Conservation (phyloP, 2,888 invertebrate genomes). For the Xestia rhomboidea region DNA sequence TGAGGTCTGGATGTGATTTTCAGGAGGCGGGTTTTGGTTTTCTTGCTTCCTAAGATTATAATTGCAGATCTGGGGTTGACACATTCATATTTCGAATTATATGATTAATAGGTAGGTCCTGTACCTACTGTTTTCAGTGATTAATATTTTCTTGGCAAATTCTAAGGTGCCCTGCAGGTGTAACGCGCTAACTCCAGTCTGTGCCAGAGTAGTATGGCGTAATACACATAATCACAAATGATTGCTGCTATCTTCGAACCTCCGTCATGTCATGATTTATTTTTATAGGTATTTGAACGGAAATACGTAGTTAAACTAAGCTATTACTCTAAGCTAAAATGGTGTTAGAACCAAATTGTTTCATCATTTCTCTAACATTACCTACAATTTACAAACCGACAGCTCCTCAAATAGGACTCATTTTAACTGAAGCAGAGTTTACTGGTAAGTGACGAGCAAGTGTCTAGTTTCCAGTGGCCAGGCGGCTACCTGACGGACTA, state of each 20-base stretch:
- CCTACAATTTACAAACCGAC: constrained; percentile 43
- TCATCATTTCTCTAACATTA: constrained; percentile 20
- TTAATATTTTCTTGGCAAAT: not conserved
- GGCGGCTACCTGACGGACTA: constrained; percentile 43
- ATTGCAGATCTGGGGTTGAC: not conserved
- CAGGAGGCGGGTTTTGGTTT: not conserved
- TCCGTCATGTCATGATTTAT: constrained; percentile 10
- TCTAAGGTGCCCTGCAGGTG: not conserved
- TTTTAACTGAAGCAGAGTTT: constrained; percentile 45
- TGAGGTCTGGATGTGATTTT: constrained; percentile 41
- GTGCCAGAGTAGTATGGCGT: not conserved
- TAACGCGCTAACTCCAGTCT: not conserved
- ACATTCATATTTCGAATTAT: not conserved
- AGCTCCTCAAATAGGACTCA: constrained; percentile 38
- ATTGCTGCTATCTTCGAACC: constrained; percentile 20
- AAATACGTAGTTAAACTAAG: constrained; percentile 32
- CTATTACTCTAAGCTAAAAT: constrained; percentile 31
- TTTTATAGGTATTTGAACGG: constrained; percentile 33
- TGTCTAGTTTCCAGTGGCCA: constrained; percentile 46
- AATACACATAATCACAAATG: constrained; percentile 13
- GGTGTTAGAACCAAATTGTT: constrained; percentile 44
- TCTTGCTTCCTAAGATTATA: not conserved
- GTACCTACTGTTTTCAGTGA: not conserved
- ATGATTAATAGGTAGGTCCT: not conserved
- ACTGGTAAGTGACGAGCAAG: constrained; percentile 35